A percentile compares a stretch with the other conserved stretches of the same genome.
These are phyloP conservation scores for Erannis defoliaria DNA, from an alignment of 2,888 invertebrate genomes.

Conservation along the genomic window DNA sequence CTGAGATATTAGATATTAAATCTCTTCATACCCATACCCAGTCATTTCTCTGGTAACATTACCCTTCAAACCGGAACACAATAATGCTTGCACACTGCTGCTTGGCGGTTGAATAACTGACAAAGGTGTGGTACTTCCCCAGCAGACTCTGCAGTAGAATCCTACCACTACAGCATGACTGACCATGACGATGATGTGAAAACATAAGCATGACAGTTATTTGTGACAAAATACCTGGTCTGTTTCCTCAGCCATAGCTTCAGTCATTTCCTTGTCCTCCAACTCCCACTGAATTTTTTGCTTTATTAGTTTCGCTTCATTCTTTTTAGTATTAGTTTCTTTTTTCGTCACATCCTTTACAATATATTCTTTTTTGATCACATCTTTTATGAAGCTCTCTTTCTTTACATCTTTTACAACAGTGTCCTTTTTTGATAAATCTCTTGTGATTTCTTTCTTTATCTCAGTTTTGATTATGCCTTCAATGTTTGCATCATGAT, in stretches of 20 bases:
- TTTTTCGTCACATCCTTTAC: constrained; percentile 22
- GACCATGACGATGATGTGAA: neutral
- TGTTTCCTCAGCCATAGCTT: constrained; percentile 42
- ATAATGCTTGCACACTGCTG: too few relatives aligned
- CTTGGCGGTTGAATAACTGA: too few relatives aligned
- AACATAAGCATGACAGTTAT: neutral
- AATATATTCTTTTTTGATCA: constrained; percentile 35
- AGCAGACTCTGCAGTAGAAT: too few relatives aligned
- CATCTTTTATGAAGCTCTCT: constrained; percentile 34
- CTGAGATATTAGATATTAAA: too few relatives aligned
- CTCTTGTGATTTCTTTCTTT: constrained; percentile 45
- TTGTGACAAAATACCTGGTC: constrained; percentile 36
- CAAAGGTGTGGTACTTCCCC: too few relatives aligned
- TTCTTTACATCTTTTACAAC: constrained; percentile 32
- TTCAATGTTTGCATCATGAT: constrained; percentile 45
- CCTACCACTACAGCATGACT: too few relatives aligned
- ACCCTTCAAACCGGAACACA: too few relatives aligned
- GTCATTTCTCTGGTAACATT: too few relatives aligned
- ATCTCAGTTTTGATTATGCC: constrained; percentile 40
- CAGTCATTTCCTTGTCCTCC: constrained; percentile 43
- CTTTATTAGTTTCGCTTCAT: constrained; percentile 35
- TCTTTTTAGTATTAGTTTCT: constrained; percentile 32
- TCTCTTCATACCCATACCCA: too few relatives aligned
- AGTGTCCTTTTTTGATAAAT: constrained; percentile 44
- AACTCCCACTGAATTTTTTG: constrained; percentile 40